phyloP scores from a whole-genome alignment of 64 coral and sea anemone genomes.

The Hydrozoanthus tunicans region DNA sequence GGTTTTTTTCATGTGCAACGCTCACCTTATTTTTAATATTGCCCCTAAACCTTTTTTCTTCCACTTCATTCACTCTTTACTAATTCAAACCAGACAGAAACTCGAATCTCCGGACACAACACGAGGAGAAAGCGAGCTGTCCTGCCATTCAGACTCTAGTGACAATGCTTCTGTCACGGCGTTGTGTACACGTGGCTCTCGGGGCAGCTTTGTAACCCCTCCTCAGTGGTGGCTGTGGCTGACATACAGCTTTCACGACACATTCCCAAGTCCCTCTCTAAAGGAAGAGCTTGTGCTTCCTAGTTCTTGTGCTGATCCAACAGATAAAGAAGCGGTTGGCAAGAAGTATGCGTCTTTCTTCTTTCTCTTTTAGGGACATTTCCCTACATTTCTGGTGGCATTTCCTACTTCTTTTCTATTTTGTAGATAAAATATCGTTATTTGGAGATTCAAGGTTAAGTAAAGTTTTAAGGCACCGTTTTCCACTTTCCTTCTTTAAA shows the following conservation, averaged over 20 bases:
- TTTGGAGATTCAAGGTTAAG: too few species aligned
- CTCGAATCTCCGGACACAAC: not conserved
- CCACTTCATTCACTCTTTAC: not conserved
- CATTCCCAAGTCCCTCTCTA: conserved; percentile 14
- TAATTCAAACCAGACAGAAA: not conserved
- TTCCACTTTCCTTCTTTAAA: too few species aligned
- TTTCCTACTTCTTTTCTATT: too few species aligned
- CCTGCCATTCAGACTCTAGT: conserved; percentile 1
- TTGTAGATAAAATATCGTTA: too few species aligned
- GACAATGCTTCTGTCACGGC: not conserved
- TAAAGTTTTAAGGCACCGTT: too few species aligned
- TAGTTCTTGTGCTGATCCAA: not conserved
- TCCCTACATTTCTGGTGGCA: too few species aligned
- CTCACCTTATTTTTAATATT: too few species aligned
- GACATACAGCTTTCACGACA: not conserved
- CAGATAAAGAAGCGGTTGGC: not conserved
- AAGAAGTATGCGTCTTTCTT: conserved; percentile 8
- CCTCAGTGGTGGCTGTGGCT: not conserved
- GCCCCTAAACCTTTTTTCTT: not conserved
- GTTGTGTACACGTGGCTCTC: not conserved
- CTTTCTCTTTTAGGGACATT: not conserved
- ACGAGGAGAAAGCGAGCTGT: not conserved
- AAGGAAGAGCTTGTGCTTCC: conserved; percentile 29
- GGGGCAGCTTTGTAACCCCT: not conserved
- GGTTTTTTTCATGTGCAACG: too few species aligned